phyloP scores from a whole-genome alignment of 2,797 vertebrate species.

The Psittacula echo region DNA sequence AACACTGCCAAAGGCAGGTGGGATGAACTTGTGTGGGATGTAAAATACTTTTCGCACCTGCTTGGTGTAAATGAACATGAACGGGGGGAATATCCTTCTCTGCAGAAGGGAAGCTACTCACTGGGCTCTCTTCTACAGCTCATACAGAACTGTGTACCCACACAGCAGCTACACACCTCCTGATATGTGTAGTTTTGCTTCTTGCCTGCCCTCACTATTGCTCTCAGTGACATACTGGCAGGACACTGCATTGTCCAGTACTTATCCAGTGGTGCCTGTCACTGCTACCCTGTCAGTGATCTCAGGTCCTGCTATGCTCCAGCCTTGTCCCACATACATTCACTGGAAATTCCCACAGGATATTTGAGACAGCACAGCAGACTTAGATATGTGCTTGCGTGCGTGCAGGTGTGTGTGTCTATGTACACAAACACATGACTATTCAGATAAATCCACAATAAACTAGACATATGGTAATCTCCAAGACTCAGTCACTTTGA shows the following conservation, averaged over 20 bases:
- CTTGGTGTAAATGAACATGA: background rate
- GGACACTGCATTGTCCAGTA: accelerated
- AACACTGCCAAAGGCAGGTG: background rate
- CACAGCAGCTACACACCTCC: background rate
- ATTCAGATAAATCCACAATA: background rate
- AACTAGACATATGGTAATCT: background rate
- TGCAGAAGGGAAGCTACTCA: background rate
- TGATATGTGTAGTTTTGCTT: background rate
- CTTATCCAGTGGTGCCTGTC: background rate
- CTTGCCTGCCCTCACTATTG: background rate
- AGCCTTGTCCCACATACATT: accelerated
- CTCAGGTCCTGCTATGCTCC: background rate
- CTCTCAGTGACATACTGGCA: background rate
- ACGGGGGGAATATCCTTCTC: background rate
- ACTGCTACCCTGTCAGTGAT: accelerated
- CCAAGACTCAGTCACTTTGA: background rate
- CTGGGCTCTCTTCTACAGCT: background rate
- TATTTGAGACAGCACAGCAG: background rate
- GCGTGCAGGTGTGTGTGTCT: too few species aligned
- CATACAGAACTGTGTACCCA: background rate
- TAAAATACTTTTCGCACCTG: background rate
- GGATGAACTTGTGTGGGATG: background rate
- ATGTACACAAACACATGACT: accelerated
- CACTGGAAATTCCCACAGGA: background rate
- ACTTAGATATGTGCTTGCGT: accelerated